Evolutionary conservation across 2,797 vertebrate species (phyloP).

Genomic region (Peromyscus eremicus): DNA sequence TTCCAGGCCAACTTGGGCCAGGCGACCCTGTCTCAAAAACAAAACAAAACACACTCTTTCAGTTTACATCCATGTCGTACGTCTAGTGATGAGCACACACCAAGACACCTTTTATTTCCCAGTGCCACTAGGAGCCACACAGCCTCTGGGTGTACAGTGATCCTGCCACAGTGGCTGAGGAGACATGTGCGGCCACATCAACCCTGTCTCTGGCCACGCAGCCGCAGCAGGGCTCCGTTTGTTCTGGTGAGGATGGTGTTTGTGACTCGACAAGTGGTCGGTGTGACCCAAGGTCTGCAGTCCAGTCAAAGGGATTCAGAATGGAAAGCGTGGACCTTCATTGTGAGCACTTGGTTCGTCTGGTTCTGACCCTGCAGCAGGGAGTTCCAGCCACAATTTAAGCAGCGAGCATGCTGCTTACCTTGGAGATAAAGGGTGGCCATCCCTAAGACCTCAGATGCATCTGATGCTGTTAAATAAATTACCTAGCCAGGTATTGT

Average conservation of each 20-base stretch:
- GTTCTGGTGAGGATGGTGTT: not conserved
- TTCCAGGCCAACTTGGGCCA: no score
- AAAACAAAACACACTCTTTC: not conserved
- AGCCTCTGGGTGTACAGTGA: not conserved
- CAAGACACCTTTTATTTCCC: not conserved
- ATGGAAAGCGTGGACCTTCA: accelerated
- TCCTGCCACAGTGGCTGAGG: not conserved
- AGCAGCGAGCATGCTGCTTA: accelerated
- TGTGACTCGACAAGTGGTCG: not conserved
- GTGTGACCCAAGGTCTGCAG: not conserved
- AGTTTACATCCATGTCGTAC: accelerated
- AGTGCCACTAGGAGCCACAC: not conserved
- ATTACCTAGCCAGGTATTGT: no score
- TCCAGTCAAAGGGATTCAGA: not conserved
- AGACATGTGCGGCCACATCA: not conserved
- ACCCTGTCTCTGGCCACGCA: not conserved
- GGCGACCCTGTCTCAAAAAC: not conserved
- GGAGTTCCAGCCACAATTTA: not conserved
- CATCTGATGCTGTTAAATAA: not conserved
- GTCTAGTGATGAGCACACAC: accelerated
- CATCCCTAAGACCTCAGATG: not conserved
- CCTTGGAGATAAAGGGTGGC: accelerated
- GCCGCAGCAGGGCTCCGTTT: not conserved
- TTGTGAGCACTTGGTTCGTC: not conserved
- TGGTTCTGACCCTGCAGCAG: not conserved